These are phyloP conservation scores for Xenopus laevis DNA, from an alignment of 2,113 vertebrate species.

Conservation along the genomic window DNA sequence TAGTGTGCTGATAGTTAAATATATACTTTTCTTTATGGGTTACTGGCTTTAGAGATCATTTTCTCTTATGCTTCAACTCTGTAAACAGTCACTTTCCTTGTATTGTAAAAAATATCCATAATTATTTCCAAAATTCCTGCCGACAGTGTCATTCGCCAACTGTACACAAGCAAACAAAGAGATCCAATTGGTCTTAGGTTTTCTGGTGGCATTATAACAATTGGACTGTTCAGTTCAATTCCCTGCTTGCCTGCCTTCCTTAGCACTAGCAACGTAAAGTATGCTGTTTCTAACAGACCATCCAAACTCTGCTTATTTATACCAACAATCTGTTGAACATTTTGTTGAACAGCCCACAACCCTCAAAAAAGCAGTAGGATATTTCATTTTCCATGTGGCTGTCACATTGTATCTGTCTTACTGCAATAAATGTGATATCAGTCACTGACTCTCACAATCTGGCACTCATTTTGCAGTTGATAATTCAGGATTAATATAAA, in stretches of 20 bases:
- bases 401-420: conserved; percentile 27
- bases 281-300: background rate
- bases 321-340: conserved; percentile 13
- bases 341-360: background rate
- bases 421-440: conserved; percentile 14
- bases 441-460: background rate
- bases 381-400: conserved; percentile 14
- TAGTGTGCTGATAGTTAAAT: too few species aligned
- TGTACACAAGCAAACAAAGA: too few species aligned
- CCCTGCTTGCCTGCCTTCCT: background rate
- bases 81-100: too few species aligned
- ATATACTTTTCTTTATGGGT: too few species aligned
- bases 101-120: too few species aligned
- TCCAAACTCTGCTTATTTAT: background rate
- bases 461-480: conserved; percentile 5
- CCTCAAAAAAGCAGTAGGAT: conserved; percentile 12
- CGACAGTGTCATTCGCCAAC: too few species aligned
- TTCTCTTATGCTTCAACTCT: too few species aligned
- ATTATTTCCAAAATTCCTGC: too few species aligned
- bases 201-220: too few species aligned
- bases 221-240: background rate
- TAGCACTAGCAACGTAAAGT: background rate
- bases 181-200: too few species aligned
- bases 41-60: too few species aligned
- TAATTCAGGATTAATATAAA: background rate